Base-by-base conservation (phyloP, 92 coral and sea anemone genomes). In the Plumapathes pennacea region DNA sequence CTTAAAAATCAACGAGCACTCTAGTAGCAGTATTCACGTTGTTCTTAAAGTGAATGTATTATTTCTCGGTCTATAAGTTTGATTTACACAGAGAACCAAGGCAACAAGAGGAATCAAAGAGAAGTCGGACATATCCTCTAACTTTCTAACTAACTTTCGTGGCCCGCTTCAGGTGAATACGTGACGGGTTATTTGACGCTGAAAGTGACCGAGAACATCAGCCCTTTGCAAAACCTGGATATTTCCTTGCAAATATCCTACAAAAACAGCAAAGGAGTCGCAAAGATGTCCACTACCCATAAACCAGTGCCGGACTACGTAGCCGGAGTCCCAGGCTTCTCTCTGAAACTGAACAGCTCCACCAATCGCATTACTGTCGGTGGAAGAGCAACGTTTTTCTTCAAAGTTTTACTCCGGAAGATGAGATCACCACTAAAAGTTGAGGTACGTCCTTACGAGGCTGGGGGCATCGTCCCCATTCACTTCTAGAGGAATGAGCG, bases 361-460 rank as follows among this genome's bases (percentile, higher is more conserved):
- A 50, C 72, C 46, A 78, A 84, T 62, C 74, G 57, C 25, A 60
- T 89, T 43, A 72, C 70, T 17, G 83, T 92, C 26, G 98, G 98
- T 0, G 75, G 82, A 19, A 60, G 45, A 18, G 76, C 78, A 15
- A 76, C 66, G 49, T 67, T 92, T 42, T 60, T 8, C 24, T 81
- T 84, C 62, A 66, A 50, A 8, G 63, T 76, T 27, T 14, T 78
- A 30, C 43, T 92, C 60, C 61, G 67, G 29, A 84, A 64, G 63
- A 84, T 92, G 61, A 41, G 57, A 23, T 56, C 87, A n/a, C 77
- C 89, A 2, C 53, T 81, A 17, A 67, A 37, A 17, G 69, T 89
- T 4, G 96, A 88, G 96, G 98, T 92, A 49, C 26, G 66, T 38
- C n/a, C n/a, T n/a, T n/a, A n/a, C n/a, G n/a, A n/a, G n/a, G n/a